Evolutionary conservation across 2,113 vertebrate species (phyloP), one percentile per base, ranked within the genome.

Genomic region (Phaethon lepturus): DNA sequence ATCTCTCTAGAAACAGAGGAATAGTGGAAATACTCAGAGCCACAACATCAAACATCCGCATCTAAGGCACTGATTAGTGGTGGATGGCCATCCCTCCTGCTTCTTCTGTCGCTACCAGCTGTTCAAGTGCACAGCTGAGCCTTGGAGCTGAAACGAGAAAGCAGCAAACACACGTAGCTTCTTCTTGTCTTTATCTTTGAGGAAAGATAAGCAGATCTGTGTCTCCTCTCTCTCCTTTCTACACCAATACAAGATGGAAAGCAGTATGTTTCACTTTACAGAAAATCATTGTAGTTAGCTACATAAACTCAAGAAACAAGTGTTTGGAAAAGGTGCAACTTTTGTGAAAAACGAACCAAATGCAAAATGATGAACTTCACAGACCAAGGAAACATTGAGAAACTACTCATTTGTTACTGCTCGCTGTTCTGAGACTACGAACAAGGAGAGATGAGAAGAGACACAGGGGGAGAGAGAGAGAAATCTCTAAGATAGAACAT

Each of bases 391-490:
- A 86, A 84, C 23, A 84, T 64, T 58, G 75, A 87, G 79, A 92
- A 95, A 89, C 11, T 75, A 68, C 53, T 88, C 20, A 14, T 84
- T 91, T 76, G 20, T 71, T 58, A 35, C 84, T 75, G 50, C 47
- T 93, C 14, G 4, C 19, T 83, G 40, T 74, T 90, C 64, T 73
- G 58, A 93, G 60, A 63, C 42, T 76, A 78, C 8, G 17, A 68
- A 77, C 17, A n/a, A 7, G 3, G 23, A 75, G 18, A 82, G 3
- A 64, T 0, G 7, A 83, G 78, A 56, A 45, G 17, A 63, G 6
- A 68, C 0, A 2, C 4, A 29, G 22, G 4, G 10, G 8, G 4
- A n/a, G 16, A 8, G 13, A 55, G 0, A 53, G 7, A 49, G 4
- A 74, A n/a, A 49, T 60, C 35, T 59, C 49, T 60, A 44, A 28